phyloP scores from a whole-genome alignment of 2,113 vertebrate genomes.

The Motacilla alba region DNA sequence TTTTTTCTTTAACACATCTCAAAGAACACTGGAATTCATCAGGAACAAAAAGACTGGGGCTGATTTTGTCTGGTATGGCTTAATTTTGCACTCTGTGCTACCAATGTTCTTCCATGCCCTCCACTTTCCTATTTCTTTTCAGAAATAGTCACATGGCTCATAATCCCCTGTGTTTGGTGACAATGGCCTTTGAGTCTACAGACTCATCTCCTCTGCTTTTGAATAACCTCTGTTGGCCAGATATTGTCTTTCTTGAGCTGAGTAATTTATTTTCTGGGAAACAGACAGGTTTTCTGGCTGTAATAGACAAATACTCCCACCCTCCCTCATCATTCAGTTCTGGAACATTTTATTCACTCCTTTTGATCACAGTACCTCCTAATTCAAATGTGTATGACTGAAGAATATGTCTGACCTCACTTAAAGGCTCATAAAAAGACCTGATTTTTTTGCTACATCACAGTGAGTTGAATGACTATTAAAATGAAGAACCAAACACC shows the following conservation, averaged over 20 bases:
- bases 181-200: not conserved
- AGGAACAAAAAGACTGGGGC: not conserved
- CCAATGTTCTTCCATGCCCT: not conserved
- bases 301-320: not conserved
- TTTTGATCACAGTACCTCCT: not conserved
- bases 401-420: not conserved
- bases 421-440: not conserved
- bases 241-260: not conserved
- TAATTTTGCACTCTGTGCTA: not conserved
- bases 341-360: not conserved
- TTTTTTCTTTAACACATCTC: not conserved
- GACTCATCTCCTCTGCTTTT: not conserved
- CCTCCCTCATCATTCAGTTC: not conserved
- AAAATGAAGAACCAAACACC: not conserved
- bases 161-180: not conserved
- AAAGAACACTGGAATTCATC: not conserved
- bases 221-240: not conserved
- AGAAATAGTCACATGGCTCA: not conserved
- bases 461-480: not conserved
- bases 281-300: not conserved
- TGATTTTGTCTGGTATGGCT: not conserved
- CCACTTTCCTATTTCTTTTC: not conserved
- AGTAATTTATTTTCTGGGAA: not conserved
- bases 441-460: not conserved
- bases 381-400: not conserved